A percentile compares a stretch with the other conserved stretches of the same genome.
These are phyloP conservation scores for Hydraecia micacea DNA, from an alignment of 2,888 invertebrate genomes.

Conservation along the genomic window DNA sequence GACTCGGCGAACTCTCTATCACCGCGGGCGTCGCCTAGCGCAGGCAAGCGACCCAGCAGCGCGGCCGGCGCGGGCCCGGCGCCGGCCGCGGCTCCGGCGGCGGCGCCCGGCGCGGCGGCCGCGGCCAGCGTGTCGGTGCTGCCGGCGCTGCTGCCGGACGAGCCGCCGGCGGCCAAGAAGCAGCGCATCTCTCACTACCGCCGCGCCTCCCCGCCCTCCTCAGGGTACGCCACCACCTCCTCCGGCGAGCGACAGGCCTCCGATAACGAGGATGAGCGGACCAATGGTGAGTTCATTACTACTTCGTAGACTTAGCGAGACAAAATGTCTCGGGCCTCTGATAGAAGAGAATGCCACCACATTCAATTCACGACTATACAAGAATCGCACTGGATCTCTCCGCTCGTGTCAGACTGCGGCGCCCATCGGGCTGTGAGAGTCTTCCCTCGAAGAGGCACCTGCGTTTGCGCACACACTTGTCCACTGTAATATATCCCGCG, in stretches of 20 bases:
- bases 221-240: slow-evolving; percentile 86
- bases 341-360: neutral
- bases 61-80: neutral
- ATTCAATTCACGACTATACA: neutral
- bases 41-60: slow-evolving; percentile 91
- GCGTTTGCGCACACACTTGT: neutral
- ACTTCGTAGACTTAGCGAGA: neutral
- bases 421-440: neutral
- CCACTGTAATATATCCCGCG: neutral
- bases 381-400: neutral
- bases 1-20: slow-evolving; percentile 96
- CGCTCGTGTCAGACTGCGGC: neutral
- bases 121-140: slow-evolving; percentile 77
- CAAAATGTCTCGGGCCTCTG: neutral
- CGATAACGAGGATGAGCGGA: slow-evolving; percentile 88
- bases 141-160: slow-evolving; percentile 92
- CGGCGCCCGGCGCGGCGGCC: slow-evolving; percentile 72
- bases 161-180: slow-evolving; percentile 92
- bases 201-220: slow-evolving; percentile 89
- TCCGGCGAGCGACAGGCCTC: slow-evolving; percentile 89
- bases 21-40: slow-evolving; percentile 91
- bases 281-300: slow-evolving; percentile 69
- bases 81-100: slow-evolving; percentile 67
- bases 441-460: no score
- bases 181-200: slow-evolving; percentile 95